Evolutionary conservation across 2,797 vertebrate genomes (phyloP).

Genomic region (Ibycter americanus): DNA sequence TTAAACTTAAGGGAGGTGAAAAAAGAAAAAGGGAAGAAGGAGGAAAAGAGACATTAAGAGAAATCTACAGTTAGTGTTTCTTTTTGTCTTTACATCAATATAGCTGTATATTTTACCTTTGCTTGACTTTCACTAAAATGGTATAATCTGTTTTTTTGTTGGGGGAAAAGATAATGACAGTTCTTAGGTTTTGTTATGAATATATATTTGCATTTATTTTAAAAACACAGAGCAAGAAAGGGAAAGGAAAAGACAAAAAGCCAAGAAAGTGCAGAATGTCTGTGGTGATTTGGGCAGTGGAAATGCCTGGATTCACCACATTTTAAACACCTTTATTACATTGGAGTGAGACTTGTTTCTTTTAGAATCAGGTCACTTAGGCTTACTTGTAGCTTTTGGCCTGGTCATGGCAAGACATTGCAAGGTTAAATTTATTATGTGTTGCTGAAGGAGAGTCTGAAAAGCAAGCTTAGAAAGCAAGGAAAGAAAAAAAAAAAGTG

Average conservation of each 20-base stretch:
- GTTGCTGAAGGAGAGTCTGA: not conserved
- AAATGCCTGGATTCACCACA: not conserved
- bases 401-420: not conserved
- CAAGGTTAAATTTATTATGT: not conserved
- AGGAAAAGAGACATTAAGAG: not conserved
- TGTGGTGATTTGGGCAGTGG: not conserved
- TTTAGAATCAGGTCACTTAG: not conserved
- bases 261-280: not conserved
- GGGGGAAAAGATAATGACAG: not conserved
- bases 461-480: not conserved
- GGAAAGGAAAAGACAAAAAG: not conserved
- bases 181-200: not conserved
- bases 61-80: not conserved
- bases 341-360: not conserved
- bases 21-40: not conserved
- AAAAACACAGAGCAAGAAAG: not conserved
- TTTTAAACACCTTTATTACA: not conserved
- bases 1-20: not conserved
- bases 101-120: not conserved
- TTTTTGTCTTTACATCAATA: not conserved
- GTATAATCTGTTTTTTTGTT: not conserved
- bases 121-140: not conserved
- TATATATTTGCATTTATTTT: not conserved
- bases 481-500: not conserved
- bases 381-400: not conserved